A percentile compares a stretch with the other conserved stretches of the same genome.
phyloP scores from a whole-genome alignment of 1,140 invertebrate species.

The Luehdorfia chinensis region DNA sequence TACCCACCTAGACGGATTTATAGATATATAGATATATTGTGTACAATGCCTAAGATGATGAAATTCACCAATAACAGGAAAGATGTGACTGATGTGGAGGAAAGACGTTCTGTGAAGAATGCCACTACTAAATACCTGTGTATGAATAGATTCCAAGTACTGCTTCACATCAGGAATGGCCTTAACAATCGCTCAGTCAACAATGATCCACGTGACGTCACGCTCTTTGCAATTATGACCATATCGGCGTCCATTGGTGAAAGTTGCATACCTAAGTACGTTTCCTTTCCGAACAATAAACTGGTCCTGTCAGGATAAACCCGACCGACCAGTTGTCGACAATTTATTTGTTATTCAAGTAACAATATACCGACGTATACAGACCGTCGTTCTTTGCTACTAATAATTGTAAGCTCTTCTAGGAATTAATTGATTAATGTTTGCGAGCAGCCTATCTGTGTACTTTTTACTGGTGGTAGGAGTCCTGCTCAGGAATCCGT shows the following conservation, averaged over 20 bases:
- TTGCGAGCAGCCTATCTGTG: no score
- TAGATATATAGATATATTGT: no score
- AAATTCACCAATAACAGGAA: no score
- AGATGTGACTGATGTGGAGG: no score
- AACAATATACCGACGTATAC: conserved; percentile 34
- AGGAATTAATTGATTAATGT: no score
- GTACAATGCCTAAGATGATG: no score
- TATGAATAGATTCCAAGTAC: not conserved
- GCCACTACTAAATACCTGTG: no score
- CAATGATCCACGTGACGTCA: conserved; percentile 20
- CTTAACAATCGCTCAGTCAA: conserved; percentile 1
- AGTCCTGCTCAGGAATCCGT: no score
- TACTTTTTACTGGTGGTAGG: no score
- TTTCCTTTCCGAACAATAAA: conserved; percentile 55
- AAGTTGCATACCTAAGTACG: conserved; percentile 54
- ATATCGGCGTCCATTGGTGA: conserved; percentile 44
- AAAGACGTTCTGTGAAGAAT: no score
- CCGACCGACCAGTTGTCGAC: conserved; percentile 38
- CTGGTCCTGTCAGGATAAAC: conserved; percentile 48
- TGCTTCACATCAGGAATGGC: conserved; percentile 1
- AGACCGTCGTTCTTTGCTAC: not conserved
- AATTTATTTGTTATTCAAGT: conserved; percentile 47
- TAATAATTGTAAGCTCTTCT: no score
- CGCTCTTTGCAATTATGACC: conserved; percentile 20
- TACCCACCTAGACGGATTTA: no score